Conservation (phyloP, 2,113 vertebrate genomes). For the human region DNA sequence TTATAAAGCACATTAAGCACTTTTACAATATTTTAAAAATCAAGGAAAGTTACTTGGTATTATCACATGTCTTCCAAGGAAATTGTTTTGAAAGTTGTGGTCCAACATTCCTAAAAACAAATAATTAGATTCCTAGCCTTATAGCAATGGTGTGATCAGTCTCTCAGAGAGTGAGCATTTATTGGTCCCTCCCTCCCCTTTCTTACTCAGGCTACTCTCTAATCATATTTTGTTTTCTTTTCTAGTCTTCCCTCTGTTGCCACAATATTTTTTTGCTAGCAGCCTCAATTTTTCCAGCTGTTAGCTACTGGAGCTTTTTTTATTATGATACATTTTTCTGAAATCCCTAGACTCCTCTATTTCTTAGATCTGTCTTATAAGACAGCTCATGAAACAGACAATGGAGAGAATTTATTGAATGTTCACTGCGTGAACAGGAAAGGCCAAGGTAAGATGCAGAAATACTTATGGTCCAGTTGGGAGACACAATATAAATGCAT, state of each 20-base stretch:
- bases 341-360: neutral
- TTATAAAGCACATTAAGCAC: constrained; percentile 54
- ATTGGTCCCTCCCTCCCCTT: neutral
- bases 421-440: neutral
- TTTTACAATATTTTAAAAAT: constrained; percentile 60
- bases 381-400: neutral
- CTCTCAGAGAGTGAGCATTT: constrained; percentile 12
- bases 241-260: neutral
- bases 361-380: neutral
- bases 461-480: neutral
- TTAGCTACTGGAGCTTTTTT: constrained; percentile 24
- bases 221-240: constrained; percentile 41
- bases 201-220: neutral
- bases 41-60: constrained; percentile 48
- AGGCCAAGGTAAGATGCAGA: neutral
- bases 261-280: constrained; percentile 1
- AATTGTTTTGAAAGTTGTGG: constrained; percentile 58
- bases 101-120: constrained; percentile 43
- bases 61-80: constrained; percentile 58
- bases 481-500: neutral
- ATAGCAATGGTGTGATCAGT: neutral
- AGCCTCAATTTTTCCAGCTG: constrained; percentile 28
- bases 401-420: neutral
- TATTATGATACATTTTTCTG: neutral
- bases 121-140: constrained; percentile 44